These are phyloP conservation scores for Odontophorus gujanensis DNA, from an alignment of 2,113 vertebrate genomes.

Conservation along the genomic window DNA sequence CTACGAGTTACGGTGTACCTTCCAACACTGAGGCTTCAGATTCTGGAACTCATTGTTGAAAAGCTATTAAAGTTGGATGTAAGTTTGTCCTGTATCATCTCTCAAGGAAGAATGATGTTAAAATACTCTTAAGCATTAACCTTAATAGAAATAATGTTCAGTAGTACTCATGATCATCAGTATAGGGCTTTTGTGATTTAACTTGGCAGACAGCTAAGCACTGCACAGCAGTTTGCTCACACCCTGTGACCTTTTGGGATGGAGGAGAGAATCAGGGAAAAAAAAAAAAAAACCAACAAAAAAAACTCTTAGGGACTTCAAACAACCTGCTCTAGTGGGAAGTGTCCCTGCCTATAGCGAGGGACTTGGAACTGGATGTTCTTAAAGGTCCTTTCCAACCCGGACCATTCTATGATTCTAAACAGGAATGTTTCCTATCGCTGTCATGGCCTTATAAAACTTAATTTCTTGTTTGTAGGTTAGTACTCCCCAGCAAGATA, in stretches of 20 bases:
- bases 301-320: no score
- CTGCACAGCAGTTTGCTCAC: no score
- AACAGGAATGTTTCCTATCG: neutral
- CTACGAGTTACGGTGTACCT: slow-evolving; percentile 88
- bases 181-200: neutral
- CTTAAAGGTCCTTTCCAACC: no score
- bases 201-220: no score
- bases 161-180: neutral
- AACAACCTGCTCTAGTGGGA: no score
- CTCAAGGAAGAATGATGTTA: neutral
- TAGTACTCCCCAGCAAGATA: slow-evolving; percentile 85
- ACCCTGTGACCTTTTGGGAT: no score
- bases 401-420: no score
- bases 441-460: neutral
- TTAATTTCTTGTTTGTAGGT: slow-evolving; percentile 78
- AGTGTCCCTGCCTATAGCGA: no score
- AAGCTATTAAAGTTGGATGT: slow-evolving; percentile 93
- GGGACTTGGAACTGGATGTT: no score
- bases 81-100: slow-evolving; percentile 69
- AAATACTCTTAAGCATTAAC: neutral
- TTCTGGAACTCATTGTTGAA: slow-evolving; percentile 89
- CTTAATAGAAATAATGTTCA: neutral
- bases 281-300: no score
- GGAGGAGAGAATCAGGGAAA: no score
- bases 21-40: slow-evolving; percentile 85